Percentiles rank a stretch among this genome's conserved stretches.
These are phyloP conservation scores for Engraulis encrasicolus DNA, from an alignment of 2,113 vertebrate species.

Conservation along the genomic window DNA sequence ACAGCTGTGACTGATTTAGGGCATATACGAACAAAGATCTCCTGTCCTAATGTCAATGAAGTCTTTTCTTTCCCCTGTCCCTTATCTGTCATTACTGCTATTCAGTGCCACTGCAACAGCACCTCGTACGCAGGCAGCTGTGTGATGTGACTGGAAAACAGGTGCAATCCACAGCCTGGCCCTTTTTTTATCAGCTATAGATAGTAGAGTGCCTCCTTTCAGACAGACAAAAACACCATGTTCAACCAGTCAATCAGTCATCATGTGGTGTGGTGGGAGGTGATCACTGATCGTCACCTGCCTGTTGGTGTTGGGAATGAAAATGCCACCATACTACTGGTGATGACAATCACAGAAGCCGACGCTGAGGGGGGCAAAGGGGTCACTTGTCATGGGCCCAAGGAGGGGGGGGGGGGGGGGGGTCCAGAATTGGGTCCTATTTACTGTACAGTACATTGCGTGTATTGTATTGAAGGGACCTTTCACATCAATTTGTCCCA, in stretches of 20 bases:
- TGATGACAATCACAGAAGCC: no score
- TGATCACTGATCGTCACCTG: no score
- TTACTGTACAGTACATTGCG: no score
- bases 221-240: conserved; percentile 25
- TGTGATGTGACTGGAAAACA: conserved; percentile 31
- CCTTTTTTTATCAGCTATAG: conserved; percentile 38
- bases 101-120: neutral
- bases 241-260: conserved; percentile 31
- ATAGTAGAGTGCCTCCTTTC: conserved; percentile 24
- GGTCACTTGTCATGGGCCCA: no score
- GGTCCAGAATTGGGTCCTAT: no score
- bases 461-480: no score
- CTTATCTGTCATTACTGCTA: conserved; percentile 16
- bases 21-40: neutral
- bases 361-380: no score
- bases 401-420: no score
- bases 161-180: conserved; percentile 36
- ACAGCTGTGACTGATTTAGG: neutral
- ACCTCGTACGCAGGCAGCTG: conserved; percentile 27
- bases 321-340: no score
- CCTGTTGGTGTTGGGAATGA: no score
- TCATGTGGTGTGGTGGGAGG: conserved; percentile 21
- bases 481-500: no score
- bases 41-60: neutral
- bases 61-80: neutral